A percentile compares a stretch with the other conserved stretches of the same genome.
phyloP scores from a whole-genome alignment of 2,888 invertebrate genomes.

The Aspidiotus rigidus region DNA sequence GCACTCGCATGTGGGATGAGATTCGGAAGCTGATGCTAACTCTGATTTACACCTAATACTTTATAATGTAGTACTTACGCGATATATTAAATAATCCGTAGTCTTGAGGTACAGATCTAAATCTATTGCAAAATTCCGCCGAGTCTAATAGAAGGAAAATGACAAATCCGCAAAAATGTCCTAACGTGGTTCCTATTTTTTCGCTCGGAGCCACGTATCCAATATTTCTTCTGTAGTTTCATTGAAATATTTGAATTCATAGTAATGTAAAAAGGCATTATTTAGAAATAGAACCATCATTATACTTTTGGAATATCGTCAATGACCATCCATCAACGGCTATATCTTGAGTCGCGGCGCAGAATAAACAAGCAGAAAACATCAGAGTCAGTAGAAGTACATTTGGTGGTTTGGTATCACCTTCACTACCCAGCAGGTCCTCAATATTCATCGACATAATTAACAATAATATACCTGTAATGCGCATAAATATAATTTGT shows the following conservation, averaged over 20 bases:
- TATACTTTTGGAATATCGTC: slow-evolving; percentile 33
- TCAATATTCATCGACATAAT: slow-evolving; percentile 12
- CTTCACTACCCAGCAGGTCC: slow-evolving; percentile 1
- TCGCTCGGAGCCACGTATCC: slow-evolving; percentile 98
- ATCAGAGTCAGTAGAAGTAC: not conserved
- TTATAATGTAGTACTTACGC: not conserved
- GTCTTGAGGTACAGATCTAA: not conserved
- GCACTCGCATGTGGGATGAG: not conserved
- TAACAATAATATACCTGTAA: slow-evolving; percentile 4
- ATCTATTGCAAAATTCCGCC: slow-evolving; percentile 43
- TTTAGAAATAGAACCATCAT: slow-evolving; percentile 19
- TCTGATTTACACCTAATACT: not conserved
- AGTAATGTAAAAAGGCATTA: not conserved
- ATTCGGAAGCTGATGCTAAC: not conserved
- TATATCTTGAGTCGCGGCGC: slow-evolving; percentile 24
- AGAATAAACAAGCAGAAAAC: slow-evolving; percentile 10
- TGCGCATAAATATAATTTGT: not conserved
- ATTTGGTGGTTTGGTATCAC: slow-evolving; percentile 10
- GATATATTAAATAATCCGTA: not conserved
- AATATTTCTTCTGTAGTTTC: slow-evolving; percentile 65
- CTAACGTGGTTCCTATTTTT: slow-evolving; percentile 94
- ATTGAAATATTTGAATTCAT: not conserved
- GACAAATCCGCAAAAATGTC: slow-evolving; percentile 92
- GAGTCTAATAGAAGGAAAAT: slow-evolving; percentile 94
- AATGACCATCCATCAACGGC: slow-evolving; percentile 32